Evolutionary conservation across 2,797 vertebrate genomes (phyloP).

Genomic region (Falco biarmicus): DNA sequence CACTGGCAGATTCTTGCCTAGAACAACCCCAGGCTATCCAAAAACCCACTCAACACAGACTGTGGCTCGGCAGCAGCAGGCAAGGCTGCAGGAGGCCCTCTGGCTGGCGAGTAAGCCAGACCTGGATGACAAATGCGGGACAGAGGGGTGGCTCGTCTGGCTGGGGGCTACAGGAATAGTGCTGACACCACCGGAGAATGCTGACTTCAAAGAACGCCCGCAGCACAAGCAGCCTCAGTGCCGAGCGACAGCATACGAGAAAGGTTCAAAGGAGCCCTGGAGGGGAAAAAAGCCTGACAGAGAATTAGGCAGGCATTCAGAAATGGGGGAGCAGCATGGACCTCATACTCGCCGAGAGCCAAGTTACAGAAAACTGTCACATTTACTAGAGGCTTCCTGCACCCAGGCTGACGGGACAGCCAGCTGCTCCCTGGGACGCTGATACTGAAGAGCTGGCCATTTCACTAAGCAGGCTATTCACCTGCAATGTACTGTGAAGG

Average conservation of each 20-base stretch:
- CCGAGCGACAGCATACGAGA: background rate
- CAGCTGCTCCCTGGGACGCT: background rate
- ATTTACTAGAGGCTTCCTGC: background rate
- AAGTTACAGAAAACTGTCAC: background rate
- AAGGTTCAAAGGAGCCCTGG: background rate
- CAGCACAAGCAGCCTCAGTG: background rate
- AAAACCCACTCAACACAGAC: background rate
- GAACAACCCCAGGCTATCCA: background rate
- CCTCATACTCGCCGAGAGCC: background rate
- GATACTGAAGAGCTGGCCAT: background rate
- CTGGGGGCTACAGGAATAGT: background rate
- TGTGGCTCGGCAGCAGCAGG: background rate
- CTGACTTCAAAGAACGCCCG: background rate
- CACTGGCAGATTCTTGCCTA: background rate
- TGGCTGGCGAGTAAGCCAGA: background rate
- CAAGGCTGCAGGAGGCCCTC: background rate
- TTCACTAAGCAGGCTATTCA: background rate
- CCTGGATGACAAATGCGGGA: background rate
- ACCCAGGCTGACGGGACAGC: background rate
- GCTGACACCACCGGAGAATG: background rate
- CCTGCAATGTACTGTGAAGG: background rate
- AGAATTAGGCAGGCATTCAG: background rate
- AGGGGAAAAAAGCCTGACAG: background rate
- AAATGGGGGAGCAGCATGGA: background rate
- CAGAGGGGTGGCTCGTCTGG: background rate